A percentile compares a stretch with the other conserved stretches of the same genome.
phyloP scores from a whole-genome alignment of 2,797 vertebrate species.

The Borostomias antarcticus region DNA sequence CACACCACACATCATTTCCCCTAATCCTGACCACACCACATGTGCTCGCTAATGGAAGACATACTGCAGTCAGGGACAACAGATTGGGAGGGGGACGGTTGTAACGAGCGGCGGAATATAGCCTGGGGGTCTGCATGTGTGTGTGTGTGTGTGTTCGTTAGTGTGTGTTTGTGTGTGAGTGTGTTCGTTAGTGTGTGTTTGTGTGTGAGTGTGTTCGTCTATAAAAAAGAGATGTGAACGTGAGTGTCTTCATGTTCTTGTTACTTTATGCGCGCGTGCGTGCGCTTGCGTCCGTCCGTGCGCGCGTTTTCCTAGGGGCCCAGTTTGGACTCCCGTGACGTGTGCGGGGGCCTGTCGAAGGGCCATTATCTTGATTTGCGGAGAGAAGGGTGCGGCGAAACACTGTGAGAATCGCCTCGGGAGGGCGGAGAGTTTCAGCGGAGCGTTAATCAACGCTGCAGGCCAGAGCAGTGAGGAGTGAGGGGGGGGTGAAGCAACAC shows the following conservation, averaged over 20 bases:
- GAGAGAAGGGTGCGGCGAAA: slow-evolving; percentile 16
- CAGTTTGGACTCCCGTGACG: slow-evolving; percentile 32
- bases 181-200: slow-evolving; percentile 1
- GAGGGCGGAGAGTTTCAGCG: slow-evolving; percentile 9
- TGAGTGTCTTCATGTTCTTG: slow-evolving; percentile 7
- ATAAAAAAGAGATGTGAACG: neutral
- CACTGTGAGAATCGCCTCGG: slow-evolving; percentile 10
- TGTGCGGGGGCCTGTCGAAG: slow-evolving; percentile 28
- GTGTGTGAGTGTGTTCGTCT: neutral
- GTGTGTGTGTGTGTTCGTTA: slow-evolving; percentile 21
- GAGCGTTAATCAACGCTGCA: slow-evolving; percentile 9
- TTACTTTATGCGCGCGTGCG: slow-evolving; percentile 17
- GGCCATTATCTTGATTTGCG: slow-evolving; percentile 44
- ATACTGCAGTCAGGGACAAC: slow-evolving; percentile 49
- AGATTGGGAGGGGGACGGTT: slow-evolving; percentile 37
- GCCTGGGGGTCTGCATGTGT: slow-evolving; percentile 30
- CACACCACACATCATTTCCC: slow-evolving; percentile 18
- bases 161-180: neutral
- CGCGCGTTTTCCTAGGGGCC: too few relatives aligned
- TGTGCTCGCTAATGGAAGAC: slow-evolving; percentile 53
- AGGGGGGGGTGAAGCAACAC: slow-evolving; percentile 50
- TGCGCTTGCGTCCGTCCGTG: slow-evolving; percentile 29
- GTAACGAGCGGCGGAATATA: slow-evolving; percentile 51
- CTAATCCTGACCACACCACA: slow-evolving; percentile 27
- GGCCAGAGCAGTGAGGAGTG: slow-evolving; percentile 9